Evolutionary conservation across 1,140 invertebrate genomes (phyloP).

Genomic region (Trichonephila inaurata): DNA sequence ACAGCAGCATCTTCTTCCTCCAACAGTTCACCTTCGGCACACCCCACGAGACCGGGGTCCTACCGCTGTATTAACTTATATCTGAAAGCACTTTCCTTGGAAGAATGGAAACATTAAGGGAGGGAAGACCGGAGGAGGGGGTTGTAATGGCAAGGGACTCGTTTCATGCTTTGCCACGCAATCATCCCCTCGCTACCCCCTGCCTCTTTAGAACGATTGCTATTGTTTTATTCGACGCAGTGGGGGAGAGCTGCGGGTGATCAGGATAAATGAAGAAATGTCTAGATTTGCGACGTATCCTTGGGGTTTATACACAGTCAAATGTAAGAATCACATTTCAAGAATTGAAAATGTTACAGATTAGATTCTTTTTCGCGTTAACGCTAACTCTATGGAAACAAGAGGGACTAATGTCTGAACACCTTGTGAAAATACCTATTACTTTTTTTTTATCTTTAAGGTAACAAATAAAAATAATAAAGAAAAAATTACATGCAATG

Average conservation of each 20-base stretch:
- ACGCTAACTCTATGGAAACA: no score
- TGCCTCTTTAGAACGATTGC: background rate
- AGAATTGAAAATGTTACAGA: no score
- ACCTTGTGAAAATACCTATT: no score
- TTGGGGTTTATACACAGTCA: background rate
- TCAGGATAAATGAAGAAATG: background rate
- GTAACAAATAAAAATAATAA: no score
- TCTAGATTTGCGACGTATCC: background rate
- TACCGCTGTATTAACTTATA: slow-evolving; percentile 41
- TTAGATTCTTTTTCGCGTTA: no score
- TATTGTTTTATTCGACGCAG: background rate
- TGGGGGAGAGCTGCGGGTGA: background rate
- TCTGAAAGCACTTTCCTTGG: slow-evolving; percentile 25
- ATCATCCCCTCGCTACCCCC: slow-evolving; percentile 3
- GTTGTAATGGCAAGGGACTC: slow-evolving; percentile 39
- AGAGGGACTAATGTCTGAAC: no score
- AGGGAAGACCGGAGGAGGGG: background rate
- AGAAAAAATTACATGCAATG: no score
- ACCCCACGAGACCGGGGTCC: background rate
- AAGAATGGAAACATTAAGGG: slow-evolving; percentile 26
- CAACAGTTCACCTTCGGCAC: background rate
- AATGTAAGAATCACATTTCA: background rate
- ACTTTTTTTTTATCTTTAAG: no score
- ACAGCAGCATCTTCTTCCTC: no score
- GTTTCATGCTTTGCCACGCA: slow-evolving; percentile 41